Evolutionary conservation across 2,888 invertebrate genomes (phyloP).

Genomic region (Drosophila ezoana): DNA sequence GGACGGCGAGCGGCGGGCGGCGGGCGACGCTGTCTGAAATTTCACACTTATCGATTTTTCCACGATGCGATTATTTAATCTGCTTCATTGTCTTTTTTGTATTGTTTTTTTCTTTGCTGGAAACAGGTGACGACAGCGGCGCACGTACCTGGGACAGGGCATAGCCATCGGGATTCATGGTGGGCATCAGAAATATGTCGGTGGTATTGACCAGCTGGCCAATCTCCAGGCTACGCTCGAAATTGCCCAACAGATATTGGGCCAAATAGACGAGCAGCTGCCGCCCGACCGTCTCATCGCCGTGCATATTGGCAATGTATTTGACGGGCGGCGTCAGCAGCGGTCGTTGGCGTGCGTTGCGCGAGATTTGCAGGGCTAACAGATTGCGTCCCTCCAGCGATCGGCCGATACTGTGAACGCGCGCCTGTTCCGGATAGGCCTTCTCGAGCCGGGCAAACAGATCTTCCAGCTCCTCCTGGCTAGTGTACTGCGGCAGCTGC

Average conservation of each 20-base stretch:
- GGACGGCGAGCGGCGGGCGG: conserved; percentile 10
- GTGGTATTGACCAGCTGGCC: conserved; percentile 93
- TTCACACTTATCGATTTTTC: conserved; percentile 64
- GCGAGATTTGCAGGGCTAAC: conserved; percentile 89
- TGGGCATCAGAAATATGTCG: conserved; percentile 97
- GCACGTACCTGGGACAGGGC: conserved; percentile 90
- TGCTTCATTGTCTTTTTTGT: too few species aligned
- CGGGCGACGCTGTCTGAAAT: conserved; percentile 7
- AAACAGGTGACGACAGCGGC: conserved; percentile 39
- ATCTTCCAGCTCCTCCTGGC: conserved; percentile 89
- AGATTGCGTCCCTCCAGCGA: conserved; percentile 93
- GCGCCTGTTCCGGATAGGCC: conserved; percentile 89
- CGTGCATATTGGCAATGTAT: conserved; percentile 98
- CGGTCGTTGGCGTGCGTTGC: conserved; percentile 87
- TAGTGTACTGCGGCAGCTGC: conserved; percentile 87
- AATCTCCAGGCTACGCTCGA: conserved; percentile 89
- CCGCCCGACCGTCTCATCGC: conserved; percentile 95
- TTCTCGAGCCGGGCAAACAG: conserved; percentile 88
- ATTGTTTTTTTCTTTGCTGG: not conserved
- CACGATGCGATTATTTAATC: conserved; percentile 1
- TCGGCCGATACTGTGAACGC: conserved; percentile 91
- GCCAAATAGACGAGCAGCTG: conserved; percentile 93
- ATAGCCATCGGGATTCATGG: conserved; percentile 98
- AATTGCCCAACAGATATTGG: conserved; percentile 92
- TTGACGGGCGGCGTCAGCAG: conserved; percentile 94